These are phyloP conservation scores for Theocolax elegans DNA, from an alignment of 1,140 invertebrate genomes.

Conservation along the genomic window DNA sequence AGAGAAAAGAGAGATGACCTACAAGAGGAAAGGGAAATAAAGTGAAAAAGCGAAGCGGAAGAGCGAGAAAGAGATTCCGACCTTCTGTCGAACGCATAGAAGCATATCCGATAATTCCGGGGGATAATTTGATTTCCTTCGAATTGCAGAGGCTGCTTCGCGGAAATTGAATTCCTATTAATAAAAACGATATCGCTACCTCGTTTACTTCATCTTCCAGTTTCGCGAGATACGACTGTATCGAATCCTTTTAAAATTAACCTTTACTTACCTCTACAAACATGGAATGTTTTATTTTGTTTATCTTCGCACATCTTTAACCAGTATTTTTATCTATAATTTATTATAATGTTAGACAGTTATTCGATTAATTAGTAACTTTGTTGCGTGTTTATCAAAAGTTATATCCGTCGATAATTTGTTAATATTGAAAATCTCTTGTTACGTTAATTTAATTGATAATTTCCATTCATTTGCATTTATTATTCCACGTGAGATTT, in stretches of 20 bases:
- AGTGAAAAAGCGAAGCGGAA: neutral
- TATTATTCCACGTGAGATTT: no score
- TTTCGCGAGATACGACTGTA: slow-evolving; percentile 4
- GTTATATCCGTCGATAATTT: no score
- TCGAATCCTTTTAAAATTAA: slow-evolving; percentile 32
- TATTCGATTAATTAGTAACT: no score
- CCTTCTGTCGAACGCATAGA: slow-evolving; percentile 38
- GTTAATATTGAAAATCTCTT: no score
- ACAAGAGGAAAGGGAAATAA: neutral
- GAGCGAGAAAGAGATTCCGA: slow-evolving; percentile 13
- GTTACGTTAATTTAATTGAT: no score
- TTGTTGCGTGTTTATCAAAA: no score
- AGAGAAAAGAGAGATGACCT: neutral
- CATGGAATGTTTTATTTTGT: slow-evolving; percentile 1
- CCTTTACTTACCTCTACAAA: slow-evolving; percentile 15
- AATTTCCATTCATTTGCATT: no score
- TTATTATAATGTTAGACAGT: no score
- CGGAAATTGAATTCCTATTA: slow-evolving; percentile 59
- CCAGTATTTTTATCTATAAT: no score
- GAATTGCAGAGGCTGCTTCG: slow-evolving; percentile 50
- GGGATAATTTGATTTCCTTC: slow-evolving; percentile 56
- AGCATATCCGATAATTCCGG: slow-evolving; percentile 46
- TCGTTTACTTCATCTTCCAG: slow-evolving; percentile 24
- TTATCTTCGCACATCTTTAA: neutral
- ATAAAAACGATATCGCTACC: slow-evolving; percentile 56